These are phyloP conservation scores for Acanthosepion esculentum DNA, from an alignment of 2,888 invertebrate species.

Conservation along the genomic window DNA sequence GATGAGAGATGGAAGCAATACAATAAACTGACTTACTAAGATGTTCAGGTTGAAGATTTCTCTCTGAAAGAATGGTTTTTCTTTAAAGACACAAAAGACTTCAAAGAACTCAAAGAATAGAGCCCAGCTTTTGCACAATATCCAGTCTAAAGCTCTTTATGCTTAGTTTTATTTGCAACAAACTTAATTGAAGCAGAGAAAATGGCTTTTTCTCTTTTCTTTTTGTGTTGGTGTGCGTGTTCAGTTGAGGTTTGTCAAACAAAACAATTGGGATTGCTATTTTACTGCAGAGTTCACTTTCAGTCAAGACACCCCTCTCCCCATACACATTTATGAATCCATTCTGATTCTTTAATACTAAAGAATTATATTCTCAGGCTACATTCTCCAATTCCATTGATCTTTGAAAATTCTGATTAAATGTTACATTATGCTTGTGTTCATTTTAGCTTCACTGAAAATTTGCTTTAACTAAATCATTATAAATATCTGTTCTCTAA, in stretches of 20 bases:
- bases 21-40: slow-evolving; percentile 33
- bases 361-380: background rate
- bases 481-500: background rate
- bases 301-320: background rate
- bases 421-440: background rate
- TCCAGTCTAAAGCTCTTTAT: slow-evolving; percentile 20
- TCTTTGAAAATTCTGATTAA: background rate
- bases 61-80: background rate
- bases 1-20: slow-evolving; percentile 6
- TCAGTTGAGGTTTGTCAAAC: background rate
- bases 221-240: slow-evolving; percentile 17
- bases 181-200: slow-evolving; percentile 17
- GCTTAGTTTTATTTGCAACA: background rate
- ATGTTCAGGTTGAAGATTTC: background rate
- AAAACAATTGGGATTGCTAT: slow-evolving; percentile 6
- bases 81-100: slow-evolving; percentile 21
- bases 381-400: background rate
- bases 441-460: background rate
- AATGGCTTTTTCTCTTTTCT: background rate
- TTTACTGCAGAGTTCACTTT: slow-evolving; percentile 17
- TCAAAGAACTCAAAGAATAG: background rate
- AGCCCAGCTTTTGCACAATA: slow-evolving; percentile 1
- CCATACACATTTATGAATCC: background rate
- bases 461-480: background rate
- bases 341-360: background rate